Evolutionary conservation across 1,140 invertebrate genomes (phyloP).

Genomic region (Sycophila sp.): DNA sequence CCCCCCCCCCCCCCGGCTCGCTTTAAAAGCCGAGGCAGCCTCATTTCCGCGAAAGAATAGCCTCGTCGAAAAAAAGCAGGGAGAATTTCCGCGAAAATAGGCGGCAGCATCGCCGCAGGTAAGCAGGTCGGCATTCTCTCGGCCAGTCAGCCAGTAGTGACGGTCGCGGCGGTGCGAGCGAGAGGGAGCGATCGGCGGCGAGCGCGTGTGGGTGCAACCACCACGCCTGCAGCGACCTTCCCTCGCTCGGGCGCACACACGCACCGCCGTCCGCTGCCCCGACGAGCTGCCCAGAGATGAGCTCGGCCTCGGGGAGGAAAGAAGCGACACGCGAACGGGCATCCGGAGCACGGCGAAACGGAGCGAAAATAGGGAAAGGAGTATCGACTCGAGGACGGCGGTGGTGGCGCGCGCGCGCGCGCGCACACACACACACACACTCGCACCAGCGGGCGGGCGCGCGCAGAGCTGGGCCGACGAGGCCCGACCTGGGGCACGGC

Average conservation of each 20-base stretch:
- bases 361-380: too few species aligned
- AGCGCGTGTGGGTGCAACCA: neutral
- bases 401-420: neutral
- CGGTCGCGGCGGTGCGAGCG: neutral
- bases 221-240: slow-evolving; percentile 10
- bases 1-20: neutral
- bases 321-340: neutral
- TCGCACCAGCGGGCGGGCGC: neutral
- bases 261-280: neutral
- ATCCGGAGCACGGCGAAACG: neutral
- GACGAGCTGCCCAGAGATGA: too few species aligned
- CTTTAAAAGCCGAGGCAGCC: neutral
- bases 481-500: too few species aligned
- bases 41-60: neutral
- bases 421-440: too few species aligned
- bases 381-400: too few species aligned
- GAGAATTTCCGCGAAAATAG: too few species aligned
- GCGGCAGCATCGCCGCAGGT: neutral
- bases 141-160: neutral
- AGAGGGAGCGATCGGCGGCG: neutral
- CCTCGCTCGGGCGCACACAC: neutral
- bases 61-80: too few species aligned
- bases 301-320: too few species aligned
- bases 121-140: neutral
- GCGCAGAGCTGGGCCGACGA: neutral